Conservation (phyloP, 2,113 vertebrate genomes). For the Ageneiosus marmoratus region DNA sequence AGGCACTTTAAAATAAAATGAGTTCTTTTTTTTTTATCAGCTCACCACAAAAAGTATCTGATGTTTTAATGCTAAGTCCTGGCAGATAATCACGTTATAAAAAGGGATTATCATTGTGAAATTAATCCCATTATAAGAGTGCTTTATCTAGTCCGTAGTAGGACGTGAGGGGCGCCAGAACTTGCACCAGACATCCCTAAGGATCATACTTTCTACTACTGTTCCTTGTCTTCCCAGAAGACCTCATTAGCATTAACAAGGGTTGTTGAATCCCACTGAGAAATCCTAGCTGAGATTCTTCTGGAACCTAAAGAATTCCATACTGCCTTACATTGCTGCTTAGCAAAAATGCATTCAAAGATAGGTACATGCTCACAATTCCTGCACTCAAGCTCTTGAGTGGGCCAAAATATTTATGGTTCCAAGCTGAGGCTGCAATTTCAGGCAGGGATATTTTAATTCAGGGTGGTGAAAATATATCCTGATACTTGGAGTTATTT, state of each 20-base stretch:
- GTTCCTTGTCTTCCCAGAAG: conserved; percentile 52
- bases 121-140: conserved; percentile 64
- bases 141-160: conserved; percentile 54
- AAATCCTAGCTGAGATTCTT: conserved; percentile 52
- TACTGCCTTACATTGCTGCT: conserved; percentile 25
- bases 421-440: not conserved
- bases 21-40: not conserved
- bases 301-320: conserved; percentile 55
- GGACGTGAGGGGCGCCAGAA: conserved; percentile 38
- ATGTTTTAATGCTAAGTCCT: conserved; percentile 47
- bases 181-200: conserved; percentile 53
- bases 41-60: conserved; percentile 30
- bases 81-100: conserved; percentile 52
- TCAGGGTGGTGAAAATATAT: not conserved
- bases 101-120: conserved; percentile 52
- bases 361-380: not conserved
- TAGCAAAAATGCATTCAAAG: not conserved
- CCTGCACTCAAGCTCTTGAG: not conserved
- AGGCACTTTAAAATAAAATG: not conserved
- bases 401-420: conserved; percentile 27
- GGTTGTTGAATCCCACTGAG: conserved; percentile 51
- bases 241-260: conserved; percentile 71
- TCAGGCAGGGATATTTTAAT: not conserved
- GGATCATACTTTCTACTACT: conserved; percentile 54
- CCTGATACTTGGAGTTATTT: not conserved